Conservation (phyloP, 2,888 invertebrate species). For the Smittia sp. region DNA sequence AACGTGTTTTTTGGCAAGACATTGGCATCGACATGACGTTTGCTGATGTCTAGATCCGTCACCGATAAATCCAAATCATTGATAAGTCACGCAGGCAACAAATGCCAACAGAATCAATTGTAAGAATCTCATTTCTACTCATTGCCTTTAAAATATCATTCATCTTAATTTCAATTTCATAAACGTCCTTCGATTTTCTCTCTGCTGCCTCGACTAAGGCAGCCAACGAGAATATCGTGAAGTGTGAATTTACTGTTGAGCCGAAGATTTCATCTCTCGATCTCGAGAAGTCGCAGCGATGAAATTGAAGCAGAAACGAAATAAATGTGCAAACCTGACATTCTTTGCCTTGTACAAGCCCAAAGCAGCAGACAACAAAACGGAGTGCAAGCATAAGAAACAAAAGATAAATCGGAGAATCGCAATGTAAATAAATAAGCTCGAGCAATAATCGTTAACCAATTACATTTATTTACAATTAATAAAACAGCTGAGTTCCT, state of each 20-base stretch:
- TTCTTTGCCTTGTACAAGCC: background rate
- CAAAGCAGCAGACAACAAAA: background rate
- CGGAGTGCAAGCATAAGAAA: constrained; percentile 2
- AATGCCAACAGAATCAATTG: constrained; percentile 13
- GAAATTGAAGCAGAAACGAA: constrained; percentile 4
- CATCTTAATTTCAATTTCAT: constrained; percentile 23
- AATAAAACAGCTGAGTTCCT: constrained; percentile 20
- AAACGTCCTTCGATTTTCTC: constrained; percentile 20
- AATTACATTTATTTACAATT: constrained; percentile 33
- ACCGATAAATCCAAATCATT: background rate
- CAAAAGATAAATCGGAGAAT: constrained; percentile 24
- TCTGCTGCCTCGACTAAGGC: background rate
- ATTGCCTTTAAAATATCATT: background rate
- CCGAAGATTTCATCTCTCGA: constrained; percentile 7
- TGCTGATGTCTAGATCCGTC: background rate
- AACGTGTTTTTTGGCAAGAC: background rate
- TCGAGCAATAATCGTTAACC: constrained; percentile 40
- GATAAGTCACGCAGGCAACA: constrained; percentile 12
- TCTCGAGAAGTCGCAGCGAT: background rate
- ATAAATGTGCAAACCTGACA: constrained; percentile 2
- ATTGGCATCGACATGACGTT: too few species aligned
- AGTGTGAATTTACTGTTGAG: constrained; percentile 16
- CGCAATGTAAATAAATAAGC: constrained; percentile 36
- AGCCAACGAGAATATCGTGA: constrained; percentile 11
- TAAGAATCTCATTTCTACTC: background rate